A percentile compares a stretch with the other conserved stretches of the same genome.
phyloP scores from a whole-genome alignment of 2,888 invertebrate species.

The Pollenia angustigena region DNA sequence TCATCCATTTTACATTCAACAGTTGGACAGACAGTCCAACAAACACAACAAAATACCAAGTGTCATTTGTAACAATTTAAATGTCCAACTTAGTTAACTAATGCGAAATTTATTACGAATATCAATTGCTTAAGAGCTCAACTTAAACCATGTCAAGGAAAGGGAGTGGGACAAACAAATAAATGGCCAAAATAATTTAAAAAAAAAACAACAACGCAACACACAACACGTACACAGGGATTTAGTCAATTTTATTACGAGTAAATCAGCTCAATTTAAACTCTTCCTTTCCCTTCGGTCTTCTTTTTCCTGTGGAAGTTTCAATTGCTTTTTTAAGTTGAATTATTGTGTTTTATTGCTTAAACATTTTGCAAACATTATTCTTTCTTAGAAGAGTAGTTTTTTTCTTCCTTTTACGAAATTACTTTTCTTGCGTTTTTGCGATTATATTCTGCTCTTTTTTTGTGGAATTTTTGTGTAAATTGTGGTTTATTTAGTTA shows the following conservation, averaged over 20 bases:
- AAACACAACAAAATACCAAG: conserved; percentile 70
- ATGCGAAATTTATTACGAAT: conserved; percentile 80
- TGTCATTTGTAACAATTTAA: conserved; percentile 79
- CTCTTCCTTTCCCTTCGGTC: neutral
- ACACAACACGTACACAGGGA: conserved; percentile 14
- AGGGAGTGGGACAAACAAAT: neutral
- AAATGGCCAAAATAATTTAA: conserved; percentile 45
- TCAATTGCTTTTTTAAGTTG: conserved; percentile 18
- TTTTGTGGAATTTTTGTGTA: conserved; percentile 35
- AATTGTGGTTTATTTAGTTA: conserved; percentile 68
- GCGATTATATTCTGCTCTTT: conserved; percentile 2
- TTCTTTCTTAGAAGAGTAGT: conserved; percentile 61
- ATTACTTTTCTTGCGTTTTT: conserved; percentile 29
- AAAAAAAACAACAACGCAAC: neutral
- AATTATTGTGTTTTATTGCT: conserved; percentile 63
- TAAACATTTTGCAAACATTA: conserved; percentile 47
- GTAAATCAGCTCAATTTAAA: conserved; percentile 46
- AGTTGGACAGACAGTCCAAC: conserved; percentile 9
- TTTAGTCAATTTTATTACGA: conserved; percentile 53
- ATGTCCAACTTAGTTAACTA: conserved; percentile 80
- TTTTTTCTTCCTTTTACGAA: conserved; percentile 5
- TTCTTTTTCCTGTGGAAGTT: neutral
- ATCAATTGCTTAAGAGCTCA: conserved; percentile 75
- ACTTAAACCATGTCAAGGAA: neutral
- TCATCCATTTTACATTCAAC: conserved; percentile 31